Conservation (phyloP, 2,797 vertebrate species). For the Bucorvus abyssinicus region DNA sequence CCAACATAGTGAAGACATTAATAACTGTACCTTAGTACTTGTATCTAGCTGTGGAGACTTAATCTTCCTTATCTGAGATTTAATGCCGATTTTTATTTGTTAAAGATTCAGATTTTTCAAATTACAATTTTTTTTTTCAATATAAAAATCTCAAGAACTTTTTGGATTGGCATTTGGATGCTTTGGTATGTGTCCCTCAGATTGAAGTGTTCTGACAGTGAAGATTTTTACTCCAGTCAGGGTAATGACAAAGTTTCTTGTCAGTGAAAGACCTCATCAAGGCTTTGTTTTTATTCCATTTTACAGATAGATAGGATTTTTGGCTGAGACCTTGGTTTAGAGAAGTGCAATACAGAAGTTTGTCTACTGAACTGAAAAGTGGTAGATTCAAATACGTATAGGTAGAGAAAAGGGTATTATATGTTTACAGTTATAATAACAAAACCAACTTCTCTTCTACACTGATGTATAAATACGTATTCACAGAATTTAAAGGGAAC, state of each 20-base stretch:
- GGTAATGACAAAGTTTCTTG: background rate
- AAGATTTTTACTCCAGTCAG: background rate
- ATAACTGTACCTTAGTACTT: background rate
- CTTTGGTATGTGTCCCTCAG: background rate
- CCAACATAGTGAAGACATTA: background rate
- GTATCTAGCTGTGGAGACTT: background rate
- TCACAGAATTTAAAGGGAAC: background rate
- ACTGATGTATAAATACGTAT: fast-evolving
- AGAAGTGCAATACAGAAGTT: background rate
- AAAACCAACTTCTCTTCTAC: fast-evolving
- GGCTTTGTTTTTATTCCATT: background rate
- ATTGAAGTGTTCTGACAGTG: background rate
- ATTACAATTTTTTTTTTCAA: background rate
- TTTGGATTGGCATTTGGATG: background rate
- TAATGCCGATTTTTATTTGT: background rate
- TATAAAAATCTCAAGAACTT: background rate
- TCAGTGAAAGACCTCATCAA: background rate
- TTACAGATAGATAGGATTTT: background rate
- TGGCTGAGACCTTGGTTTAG: background rate
- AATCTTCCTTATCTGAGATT: background rate
- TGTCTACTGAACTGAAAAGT: background rate
- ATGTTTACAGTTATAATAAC: background rate
- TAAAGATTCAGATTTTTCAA: background rate
- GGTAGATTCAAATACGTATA: background rate
- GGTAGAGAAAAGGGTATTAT: background rate